Evolutionary conservation across 2,888 invertebrate species (phyloP).

Genomic region (Trilocha varians): DNA sequence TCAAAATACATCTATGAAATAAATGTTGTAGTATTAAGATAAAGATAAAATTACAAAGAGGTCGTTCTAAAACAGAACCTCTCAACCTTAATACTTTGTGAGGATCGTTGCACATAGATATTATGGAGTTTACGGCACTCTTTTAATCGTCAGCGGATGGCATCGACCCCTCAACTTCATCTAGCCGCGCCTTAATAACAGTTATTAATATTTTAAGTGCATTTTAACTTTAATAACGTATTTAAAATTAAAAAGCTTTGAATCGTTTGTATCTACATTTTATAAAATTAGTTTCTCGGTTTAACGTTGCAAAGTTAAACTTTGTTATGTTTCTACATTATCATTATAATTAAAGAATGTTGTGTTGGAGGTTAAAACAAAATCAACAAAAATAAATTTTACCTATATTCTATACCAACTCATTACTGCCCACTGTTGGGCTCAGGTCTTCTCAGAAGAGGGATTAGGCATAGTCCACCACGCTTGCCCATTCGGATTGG

Average conservation of each 20-base stretch:
- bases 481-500: too few species aligned
- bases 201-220: slow-evolving; percentile 28
- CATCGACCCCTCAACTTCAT: slow-evolving; percentile 22
- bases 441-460: too few species aligned
- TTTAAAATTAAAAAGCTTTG: slow-evolving; percentile 19
- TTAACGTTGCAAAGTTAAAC: background rate
- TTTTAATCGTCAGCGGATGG: slow-evolving; percentile 48
- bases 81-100: slow-evolving; percentile 49
- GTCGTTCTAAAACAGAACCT: slow-evolving; percentile 21
- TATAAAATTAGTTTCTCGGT: background rate
- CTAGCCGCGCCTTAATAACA: slow-evolving; percentile 8
- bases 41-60: slow-evolving; percentile 15
- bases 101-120: slow-evolving; percentile 44
- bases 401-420: too few species aligned
- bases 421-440: too few species aligned
- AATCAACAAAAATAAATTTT: too few species aligned
- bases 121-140: slow-evolving; percentile 44
- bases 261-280: slow-evolving; percentile 1
- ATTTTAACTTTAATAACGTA: slow-evolving; percentile 24
- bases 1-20: too few species aligned
- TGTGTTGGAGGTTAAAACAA: too few species aligned
- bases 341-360: too few species aligned
- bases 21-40: too few species aligned
- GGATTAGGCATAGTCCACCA: too few species aligned
- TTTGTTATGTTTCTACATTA: background rate